phyloP scores from a whole-genome alignment of 2,113 vertebrate genomes.

The Miniopterus natalensis region DNA sequence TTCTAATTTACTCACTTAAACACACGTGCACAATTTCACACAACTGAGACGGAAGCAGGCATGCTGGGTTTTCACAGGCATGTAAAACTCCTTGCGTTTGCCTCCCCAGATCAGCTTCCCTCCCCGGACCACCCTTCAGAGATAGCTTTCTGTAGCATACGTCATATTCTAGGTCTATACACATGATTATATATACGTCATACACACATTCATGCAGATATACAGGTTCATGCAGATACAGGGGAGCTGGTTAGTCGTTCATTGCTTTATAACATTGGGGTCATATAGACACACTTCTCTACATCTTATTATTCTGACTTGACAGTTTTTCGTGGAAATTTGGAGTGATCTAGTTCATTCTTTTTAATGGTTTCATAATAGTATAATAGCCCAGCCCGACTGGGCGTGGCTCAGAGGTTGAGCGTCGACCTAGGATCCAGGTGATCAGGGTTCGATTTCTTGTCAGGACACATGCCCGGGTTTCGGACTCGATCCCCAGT shows the following conservation, averaged over 20 bases:
- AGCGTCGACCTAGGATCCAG: too few relatives aligned
- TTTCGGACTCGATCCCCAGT: too few relatives aligned
- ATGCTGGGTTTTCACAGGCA: background rate
- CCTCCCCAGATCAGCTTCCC: background rate
- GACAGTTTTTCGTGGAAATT: background rate
- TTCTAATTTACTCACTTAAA: background rate
- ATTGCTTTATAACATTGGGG: background rate
- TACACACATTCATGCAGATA: background rate
- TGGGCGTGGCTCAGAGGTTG: too few relatives aligned
- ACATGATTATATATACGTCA: background rate
- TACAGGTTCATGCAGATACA: too few relatives aligned
- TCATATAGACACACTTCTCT: background rate
- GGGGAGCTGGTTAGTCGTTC: background rate
- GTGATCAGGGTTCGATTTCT: too few relatives aligned
- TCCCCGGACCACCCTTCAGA: background rate
- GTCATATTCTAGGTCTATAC: background rate
- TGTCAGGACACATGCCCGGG: too few relatives aligned
- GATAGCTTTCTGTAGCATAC: background rate
- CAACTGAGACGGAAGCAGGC: background rate
- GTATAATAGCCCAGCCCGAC: too few relatives aligned
- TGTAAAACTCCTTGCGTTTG: background rate
- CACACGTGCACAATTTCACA: background rate
- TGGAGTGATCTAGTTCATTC: background rate
- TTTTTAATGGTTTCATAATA: background rate
- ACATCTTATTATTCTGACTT: background rate